Evolutionary conservation across 1,140 invertebrate genomes (phyloP).

Genomic region (Manduca sexta): DNA sequence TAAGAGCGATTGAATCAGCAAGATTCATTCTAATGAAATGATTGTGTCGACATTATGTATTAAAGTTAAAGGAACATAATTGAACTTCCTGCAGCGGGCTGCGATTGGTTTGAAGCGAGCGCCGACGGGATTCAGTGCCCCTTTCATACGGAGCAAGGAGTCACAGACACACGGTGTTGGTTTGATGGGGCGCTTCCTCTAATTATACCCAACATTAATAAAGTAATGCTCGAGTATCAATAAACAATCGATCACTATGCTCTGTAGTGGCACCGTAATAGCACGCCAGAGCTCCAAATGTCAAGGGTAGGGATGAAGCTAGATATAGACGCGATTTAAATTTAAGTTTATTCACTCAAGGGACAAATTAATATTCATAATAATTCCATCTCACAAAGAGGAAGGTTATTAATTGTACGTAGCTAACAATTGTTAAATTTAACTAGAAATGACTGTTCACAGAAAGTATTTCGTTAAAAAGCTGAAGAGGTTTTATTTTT

Average conservation of each 20-base stretch:
- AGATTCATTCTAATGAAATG: constrained; percentile 67
- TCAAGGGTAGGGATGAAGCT: background rate
- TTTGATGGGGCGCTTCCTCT: constrained; percentile 67
- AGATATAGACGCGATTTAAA: background rate
- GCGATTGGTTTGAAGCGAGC: constrained; percentile 45
- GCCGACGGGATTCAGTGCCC: constrained; percentile 39
- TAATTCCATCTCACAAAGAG: too few species aligned
- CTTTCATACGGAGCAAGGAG: constrained; percentile 46
- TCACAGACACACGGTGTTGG: constrained; percentile 29
- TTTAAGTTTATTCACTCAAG: background rate
- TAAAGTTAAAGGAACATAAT: constrained; percentile 68
- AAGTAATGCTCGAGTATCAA: constrained; percentile 35
- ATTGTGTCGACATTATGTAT: constrained; percentile 65
- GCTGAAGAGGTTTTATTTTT: too few species aligned
- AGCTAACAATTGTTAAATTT: too few species aligned
- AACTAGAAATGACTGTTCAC: too few species aligned
- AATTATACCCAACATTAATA: constrained; percentile 70
- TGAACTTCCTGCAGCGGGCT: constrained; percentile 64
- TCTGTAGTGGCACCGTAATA: constrained; percentile 24
- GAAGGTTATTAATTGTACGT: too few species aligned
- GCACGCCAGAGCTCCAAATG: background rate
- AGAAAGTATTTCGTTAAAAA: too few species aligned
- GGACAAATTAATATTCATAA: too few species aligned
- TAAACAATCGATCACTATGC: constrained; percentile 47
- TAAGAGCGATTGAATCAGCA: constrained; percentile 50